Evolutionary conservation across 2,113 vertebrate genomes (phyloP).

Genomic region (Ibidorhyncha struthersii): DNA sequence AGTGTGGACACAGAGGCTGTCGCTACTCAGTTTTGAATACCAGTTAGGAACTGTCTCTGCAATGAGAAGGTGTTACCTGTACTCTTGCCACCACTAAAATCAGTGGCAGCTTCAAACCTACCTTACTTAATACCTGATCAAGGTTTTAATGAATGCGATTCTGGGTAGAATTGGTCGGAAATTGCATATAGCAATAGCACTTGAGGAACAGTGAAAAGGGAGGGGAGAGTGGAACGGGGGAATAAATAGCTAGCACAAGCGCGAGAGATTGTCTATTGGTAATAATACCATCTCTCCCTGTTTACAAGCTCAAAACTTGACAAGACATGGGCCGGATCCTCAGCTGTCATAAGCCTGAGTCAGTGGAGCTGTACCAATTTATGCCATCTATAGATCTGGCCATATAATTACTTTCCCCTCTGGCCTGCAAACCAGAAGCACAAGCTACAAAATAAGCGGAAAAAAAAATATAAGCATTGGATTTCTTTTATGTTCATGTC

Average conservation of each 20-base stretch:
- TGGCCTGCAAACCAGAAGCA: background rate
- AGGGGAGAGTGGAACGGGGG: background rate
- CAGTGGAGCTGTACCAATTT: background rate
- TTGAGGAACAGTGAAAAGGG: background rate
- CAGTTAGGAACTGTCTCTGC: background rate
- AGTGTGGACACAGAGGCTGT: rapidly evolving
- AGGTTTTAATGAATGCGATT: background rate
- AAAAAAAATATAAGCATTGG: background rate
- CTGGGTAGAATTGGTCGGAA: background rate
- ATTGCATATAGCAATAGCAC: rapidly evolving
- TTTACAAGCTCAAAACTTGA: background rate
- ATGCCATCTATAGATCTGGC: background rate
- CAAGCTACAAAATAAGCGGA: background rate
- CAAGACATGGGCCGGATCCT: background rate
- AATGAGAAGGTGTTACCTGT: too few relatives aligned
- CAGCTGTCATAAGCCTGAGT: background rate
- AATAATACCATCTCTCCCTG: background rate
- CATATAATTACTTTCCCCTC: background rate
- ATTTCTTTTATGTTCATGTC: background rate
- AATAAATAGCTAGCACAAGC: background rate
- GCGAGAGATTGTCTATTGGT: background rate
- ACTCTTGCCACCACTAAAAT: background rate
- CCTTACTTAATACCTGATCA: background rate
- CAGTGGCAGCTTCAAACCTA: background rate
- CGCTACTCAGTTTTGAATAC: rapidly evolving